Evolutionary conservation across 2,888 invertebrate species (phyloP), one percentile per base, ranked within the genome.

Genomic region (Plagiodera versicolora): DNA sequence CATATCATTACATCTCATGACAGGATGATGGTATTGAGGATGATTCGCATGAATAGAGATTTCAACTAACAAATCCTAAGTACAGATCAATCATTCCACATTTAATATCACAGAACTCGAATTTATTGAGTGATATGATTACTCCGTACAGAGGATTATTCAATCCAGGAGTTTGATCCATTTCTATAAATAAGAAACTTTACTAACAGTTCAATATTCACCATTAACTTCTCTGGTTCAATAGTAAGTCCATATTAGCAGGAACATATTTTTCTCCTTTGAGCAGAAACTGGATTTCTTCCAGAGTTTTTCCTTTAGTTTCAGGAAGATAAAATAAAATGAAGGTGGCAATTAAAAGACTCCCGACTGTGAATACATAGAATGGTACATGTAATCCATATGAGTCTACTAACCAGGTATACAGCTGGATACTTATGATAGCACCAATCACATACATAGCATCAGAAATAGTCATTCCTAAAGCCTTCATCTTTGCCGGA

Each of bases 401-500:
- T 3, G 47, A 28, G 3, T 67, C 54, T 16, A 69, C 69, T 24
- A 77, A 66, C 47, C 64, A 64, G 56, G 75, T 72, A 58, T 76
- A 79, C 16, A 78, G 56, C 46, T 74, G 71, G n/a, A 79, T 67
- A 1, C 76, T 74, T 1, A 77, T 49, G 3, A 75, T 66, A 10
- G 74, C 75, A 24, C 75, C 74, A 1, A 73, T 60, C 1, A 78
- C 77, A 56, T 77, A 79, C 66, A 75, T 73, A 2, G 72, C 73
- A 59, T 79, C 78, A 1, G 78, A 72, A 35, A 76, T 48, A 0
- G 79, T 77, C 77, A 79, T 77, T 1, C 78, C 78, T 61, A 77
- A 72, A 1, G 79, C 79, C 70, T 80, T 80, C 14, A 80, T 74
- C 45, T 75, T 76, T 3, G 79, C 75, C 1, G 80, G 77, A 61